A percentile compares a stretch with the other conserved stretches of the same genome.
Conservation (phyloP, 1,140 invertebrate genomes). For the Cyphomyrmex costatus region DNA sequence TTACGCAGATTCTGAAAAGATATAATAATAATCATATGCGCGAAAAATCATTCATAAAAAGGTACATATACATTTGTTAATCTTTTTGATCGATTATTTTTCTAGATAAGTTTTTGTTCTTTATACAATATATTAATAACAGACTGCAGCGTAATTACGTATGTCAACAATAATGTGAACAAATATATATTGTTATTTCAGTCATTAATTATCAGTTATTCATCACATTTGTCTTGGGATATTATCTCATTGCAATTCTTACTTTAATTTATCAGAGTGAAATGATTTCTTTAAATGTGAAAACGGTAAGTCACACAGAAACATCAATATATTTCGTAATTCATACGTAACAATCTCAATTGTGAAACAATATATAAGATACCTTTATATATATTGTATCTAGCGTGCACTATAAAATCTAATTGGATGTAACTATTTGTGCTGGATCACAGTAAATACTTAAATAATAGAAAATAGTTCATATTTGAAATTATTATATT, state of each 20-base stretch:
- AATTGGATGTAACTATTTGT: background rate
- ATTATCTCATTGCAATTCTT: constrained; percentile 16
- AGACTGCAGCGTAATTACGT: background rate
- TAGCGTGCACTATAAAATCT: background rate
- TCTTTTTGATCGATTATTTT: constrained; percentile 18
- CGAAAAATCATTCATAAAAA: constrained; percentile 21
- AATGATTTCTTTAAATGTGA: background rate
- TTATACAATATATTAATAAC: background rate
- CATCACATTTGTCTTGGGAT: constrained; percentile 22
- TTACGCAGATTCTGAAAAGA: background rate
- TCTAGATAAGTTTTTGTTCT: constrained; percentile 59
- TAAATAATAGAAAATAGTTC: constrained; percentile 28
- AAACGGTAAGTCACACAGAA: constrained; percentile 16
- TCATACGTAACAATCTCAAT: constrained; percentile 24
- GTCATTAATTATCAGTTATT: constrained; percentile 41
- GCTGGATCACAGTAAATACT: constrained; percentile 27
- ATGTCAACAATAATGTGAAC: background rate
- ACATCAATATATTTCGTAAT: constrained; percentile 34
- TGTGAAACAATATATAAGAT: constrained; percentile 38
- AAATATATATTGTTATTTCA: constrained; percentile 35
- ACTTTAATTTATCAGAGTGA: constrained; percentile 26
- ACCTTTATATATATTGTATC: constrained; percentile 1
- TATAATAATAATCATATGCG: constrained; percentile 11
- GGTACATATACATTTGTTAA: constrained; percentile 2
- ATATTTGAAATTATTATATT: background rate